phyloP scores from a whole-genome alignment of 2,113 vertebrate species.

The Mirza zaza region DNA sequence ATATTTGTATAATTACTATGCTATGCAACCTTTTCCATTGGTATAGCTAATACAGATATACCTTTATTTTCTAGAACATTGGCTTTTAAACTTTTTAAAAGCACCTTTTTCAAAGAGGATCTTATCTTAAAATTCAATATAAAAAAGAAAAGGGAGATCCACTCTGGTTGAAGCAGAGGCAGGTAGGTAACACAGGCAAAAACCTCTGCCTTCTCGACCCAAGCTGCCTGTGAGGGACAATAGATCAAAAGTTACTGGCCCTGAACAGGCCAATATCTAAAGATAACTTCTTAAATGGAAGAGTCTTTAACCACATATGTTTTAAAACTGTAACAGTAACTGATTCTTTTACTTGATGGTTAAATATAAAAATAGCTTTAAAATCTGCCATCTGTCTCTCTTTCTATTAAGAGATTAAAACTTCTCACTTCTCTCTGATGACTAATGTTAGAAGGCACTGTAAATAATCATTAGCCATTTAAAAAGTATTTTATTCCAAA shows the following conservation, averaged over 20 bases:
- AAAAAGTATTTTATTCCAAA: neutral
- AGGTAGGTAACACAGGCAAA: neutral
- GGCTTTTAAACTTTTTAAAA: neutral
- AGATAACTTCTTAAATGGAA: neutral
- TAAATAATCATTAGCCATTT: neutral
- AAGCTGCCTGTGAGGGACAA: neutral
- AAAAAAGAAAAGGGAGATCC: neutral
- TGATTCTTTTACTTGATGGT: neutral
- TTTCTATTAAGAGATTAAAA: constrained; percentile 13
- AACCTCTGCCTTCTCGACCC: neutral
- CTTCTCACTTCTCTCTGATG: constrained; percentile 33
- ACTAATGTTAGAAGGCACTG: neutral
- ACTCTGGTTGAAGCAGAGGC: neutral
- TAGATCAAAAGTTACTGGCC: neutral
- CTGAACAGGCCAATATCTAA: neutral
- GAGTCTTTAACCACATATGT: neutral
- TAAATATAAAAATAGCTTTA: constrained; percentile 48
- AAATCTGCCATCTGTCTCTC: constrained; percentile 18
- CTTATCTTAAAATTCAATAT: constrained; percentile 26
- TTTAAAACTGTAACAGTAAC: constrained; percentile 11
- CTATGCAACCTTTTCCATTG: neutral
- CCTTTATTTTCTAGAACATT: neutral
- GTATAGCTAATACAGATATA: neutral
- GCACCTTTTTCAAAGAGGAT: neutral
- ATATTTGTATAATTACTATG: neutral